phyloP scores from a whole-genome alignment of 2,888 invertebrate genomes.

The Volucella bombylans region DNA sequence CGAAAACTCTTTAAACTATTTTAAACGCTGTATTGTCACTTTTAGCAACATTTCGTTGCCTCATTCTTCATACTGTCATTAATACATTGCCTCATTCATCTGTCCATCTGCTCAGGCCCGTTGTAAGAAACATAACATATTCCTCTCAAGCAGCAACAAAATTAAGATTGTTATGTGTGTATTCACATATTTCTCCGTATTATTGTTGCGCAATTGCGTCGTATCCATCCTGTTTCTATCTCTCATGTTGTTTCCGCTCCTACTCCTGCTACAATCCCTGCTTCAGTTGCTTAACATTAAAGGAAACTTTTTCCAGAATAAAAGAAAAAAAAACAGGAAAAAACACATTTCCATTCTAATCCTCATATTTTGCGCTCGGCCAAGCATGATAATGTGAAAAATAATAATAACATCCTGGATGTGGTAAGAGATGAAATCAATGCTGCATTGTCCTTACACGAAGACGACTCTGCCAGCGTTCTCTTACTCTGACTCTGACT shows the following conservation, averaged over 20 bases:
- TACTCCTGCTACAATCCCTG: too few relatives aligned
- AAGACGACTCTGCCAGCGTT: neutral
- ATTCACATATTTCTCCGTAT: conserved; percentile 10
- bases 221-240: neutral
- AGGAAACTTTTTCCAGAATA: conserved; percentile 34
- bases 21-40: too few relatives aligned
- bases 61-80: too few relatives aligned
- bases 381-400: conserved; percentile 70
- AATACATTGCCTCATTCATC: too few relatives aligned
- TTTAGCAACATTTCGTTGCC: too few relatives aligned
- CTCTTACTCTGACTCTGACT: too few relatives aligned
- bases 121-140: too few relatives aligned
- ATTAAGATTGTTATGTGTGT: too few relatives aligned
- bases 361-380: conserved; percentile 61
- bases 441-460: conserved; percentile 56
- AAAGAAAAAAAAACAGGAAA: conserved; percentile 28
- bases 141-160: too few relatives aligned
- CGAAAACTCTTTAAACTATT: too few relatives aligned
- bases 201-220: conserved; percentile 50
- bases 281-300: conserved; percentile 9
- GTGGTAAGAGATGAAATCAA: conserved; percentile 65
- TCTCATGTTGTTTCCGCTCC: too few relatives aligned
- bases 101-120: too few relatives aligned
- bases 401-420: conserved; percentile 70
- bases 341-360: conserved; percentile 65